phyloP scores from a whole-genome alignment of 2,888 invertebrate genomes.

The Orchesellides sinensis region DNA sequence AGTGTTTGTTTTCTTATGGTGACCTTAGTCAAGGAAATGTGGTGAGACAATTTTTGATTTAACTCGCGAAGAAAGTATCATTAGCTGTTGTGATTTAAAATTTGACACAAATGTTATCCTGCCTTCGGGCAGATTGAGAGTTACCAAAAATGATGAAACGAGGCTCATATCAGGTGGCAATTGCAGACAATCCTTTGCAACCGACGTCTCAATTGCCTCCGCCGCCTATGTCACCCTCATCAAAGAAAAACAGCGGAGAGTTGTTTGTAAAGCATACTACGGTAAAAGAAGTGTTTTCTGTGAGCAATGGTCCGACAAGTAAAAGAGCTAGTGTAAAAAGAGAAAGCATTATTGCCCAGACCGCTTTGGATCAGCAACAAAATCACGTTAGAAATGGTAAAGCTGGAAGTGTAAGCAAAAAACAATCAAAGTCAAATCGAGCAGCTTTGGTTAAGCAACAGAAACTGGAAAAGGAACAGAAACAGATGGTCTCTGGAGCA shows the following conservation, averaged over 20 bases:
- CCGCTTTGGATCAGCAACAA: neutral
- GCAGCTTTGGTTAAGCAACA: too few species aligned
- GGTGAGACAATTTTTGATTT: too few species aligned
- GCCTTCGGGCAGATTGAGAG: slow-evolving; percentile 38
- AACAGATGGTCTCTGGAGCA: neutral
- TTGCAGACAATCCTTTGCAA: neutral
- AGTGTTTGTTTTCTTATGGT: too few species aligned
- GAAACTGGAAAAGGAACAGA: neutral
- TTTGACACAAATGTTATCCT: slow-evolving; percentile 36
- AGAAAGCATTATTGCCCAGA: neutral
- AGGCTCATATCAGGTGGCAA: slow-evolving; percentile 39
- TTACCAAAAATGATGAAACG: slow-evolving; percentile 33
- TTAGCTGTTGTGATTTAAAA: too few species aligned
- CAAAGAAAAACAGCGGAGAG: neutral
- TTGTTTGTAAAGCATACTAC: slow-evolving; percentile 1
- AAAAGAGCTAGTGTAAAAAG: neutral
- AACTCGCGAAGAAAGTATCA: too few species aligned
- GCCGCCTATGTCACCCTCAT: neutral
- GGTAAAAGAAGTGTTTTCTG: slow-evolving; percentile 16
- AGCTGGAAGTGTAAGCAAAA: neutral
- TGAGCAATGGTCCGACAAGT: slow-evolving; percentile 1
- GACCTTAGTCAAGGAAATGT: too few species aligned
- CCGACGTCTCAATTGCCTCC: too few species aligned
- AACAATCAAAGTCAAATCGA: neutral
- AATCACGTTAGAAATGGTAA: neutral